Base-by-base conservation (phyloP, 2,113 vertebrate genomes). In the Alethe diademata region DNA sequence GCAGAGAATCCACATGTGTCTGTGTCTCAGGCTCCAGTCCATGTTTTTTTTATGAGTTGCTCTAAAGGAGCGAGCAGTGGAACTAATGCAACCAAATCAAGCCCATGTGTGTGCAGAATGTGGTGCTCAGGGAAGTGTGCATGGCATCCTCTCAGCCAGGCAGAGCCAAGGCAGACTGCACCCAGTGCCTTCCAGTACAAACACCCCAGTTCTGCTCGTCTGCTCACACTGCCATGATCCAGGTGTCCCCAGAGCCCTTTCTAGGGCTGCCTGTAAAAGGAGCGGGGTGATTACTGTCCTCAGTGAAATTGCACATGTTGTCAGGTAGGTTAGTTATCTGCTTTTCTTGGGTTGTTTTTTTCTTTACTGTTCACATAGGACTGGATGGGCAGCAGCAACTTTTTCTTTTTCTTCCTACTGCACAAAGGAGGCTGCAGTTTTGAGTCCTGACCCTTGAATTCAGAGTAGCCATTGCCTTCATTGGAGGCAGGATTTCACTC, bases 81-180 rank as follows among this genome's bases (percentile, higher is more conserved):
- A 96, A 78, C 88, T 88, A 78, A 86, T 64, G 72, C 60, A 88
- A 25, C 85, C 33, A 74, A 86, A 92, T 90, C 28, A 74, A 93
- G 71, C 28, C 93, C 72, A 35, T 80, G 60, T 92, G 85, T 57
- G 75, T 57, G 48, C 75, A 74, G 71, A 83, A 45, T 2, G 11
- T 48, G 51, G 71, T 66, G 74, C 53, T 75, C 29, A 28, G 81
- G 67, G 29, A 36, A 38, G 24, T 9, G 78, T 64, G 38, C 31
- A 38, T 71, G 86, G 84, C 58, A 53, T 38, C 53, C 60, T 43
- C 13, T 45, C 58, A 76, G 84, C 12, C 60, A 54, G 70, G 62
- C 78, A 73, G 61, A 69, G 62, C 18, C 1, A 9, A 15, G 83
- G 22, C 75, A 67, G 38, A 0, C 22, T 31, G 69, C 47, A 48